Conservation (phyloP, 2,113 vertebrate species). For the Mastomys coucha region DNA sequence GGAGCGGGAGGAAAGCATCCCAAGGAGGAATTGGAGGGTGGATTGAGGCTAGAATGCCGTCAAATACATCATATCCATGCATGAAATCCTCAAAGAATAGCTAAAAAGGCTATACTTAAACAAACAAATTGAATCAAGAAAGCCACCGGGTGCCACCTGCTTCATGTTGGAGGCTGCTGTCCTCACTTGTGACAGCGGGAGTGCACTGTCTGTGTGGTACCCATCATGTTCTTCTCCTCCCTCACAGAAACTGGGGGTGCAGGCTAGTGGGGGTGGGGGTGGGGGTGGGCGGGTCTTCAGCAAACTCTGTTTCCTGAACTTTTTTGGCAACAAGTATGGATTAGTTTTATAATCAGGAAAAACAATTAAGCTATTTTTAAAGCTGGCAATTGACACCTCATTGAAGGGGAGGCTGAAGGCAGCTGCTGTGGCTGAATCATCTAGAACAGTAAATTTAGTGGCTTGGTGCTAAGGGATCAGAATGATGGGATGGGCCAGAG, state of each 20-base stretch:
- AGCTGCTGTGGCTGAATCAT: not conserved
- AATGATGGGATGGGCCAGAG: not conserved
- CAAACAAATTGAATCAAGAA: not conserved
- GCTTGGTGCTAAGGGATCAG: rapidly evolving
- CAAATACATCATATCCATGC: not conserved
- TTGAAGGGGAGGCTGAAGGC: not conserved
- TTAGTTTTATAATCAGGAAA: not conserved
- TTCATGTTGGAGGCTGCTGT: rapidly evolving
- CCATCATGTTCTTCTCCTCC: rapidly evolving
- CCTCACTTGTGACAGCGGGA: rapidly evolving
- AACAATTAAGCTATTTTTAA: slow-evolving; percentile 67
- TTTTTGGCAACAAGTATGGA: too few relatives aligned
- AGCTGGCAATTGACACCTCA: not conserved
- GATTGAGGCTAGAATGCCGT: not conserved
- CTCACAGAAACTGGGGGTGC: rapidly evolving
- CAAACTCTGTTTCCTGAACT: not conserved
- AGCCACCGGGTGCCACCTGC: rapidly evolving
- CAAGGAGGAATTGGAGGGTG: not conserved
- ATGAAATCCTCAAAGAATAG: not conserved
- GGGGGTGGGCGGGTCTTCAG: too few relatives aligned
- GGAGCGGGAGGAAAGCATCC: not conserved
- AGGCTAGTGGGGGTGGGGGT: rapidly evolving
- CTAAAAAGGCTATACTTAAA: not conserved
- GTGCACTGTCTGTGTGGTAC: rapidly evolving
- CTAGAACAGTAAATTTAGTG: not conserved